Percentiles rank a stretch among this genome's conserved stretches.
phyloP scores from a whole-genome alignment of 2,888 invertebrate genomes.

The Endotricha flammealis region DNA sequence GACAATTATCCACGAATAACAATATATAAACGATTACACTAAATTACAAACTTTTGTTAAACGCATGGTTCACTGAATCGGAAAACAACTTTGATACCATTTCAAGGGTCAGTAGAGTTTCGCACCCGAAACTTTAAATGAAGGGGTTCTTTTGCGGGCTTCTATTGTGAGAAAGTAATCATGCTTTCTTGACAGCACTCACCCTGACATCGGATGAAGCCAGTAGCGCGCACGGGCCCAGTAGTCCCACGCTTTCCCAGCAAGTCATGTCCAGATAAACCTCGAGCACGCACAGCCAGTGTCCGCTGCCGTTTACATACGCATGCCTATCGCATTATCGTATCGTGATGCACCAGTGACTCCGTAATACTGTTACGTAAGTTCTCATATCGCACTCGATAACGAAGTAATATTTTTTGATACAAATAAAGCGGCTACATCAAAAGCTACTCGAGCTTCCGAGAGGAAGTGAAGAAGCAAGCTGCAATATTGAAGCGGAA shows the following conservation, averaged over 20 bases:
- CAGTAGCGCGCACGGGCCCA: constrained; percentile 74
- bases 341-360: constrained; percentile 55
- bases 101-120: constrained; percentile 24
- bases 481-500: constrained; percentile 69
- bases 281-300: constrained; percentile 34
- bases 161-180: constrained; percentile 18
- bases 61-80: constrained; percentile 23
- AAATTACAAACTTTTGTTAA: constrained; percentile 2
- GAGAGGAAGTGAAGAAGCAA: constrained; percentile 59
- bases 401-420: constrained; percentile 36
- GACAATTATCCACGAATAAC: background rate
- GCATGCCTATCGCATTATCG: constrained; percentile 45
- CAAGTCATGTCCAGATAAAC: constrained; percentile 64
- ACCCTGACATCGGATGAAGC: constrained; percentile 70
- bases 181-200: constrained; percentile 40
- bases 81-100: constrained; percentile 29
- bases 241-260: constrained; percentile 74
- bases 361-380: constrained; percentile 61
- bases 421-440: constrained; percentile 64
- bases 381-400: constrained; percentile 37
- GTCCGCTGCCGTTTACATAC: constrained; percentile 36
- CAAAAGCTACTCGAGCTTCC: constrained; percentile 49
- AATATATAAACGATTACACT: too few species aligned
- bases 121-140: constrained; percentile 22
- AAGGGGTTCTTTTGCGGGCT: constrained; percentile 18